Conservation (phyloP, 2,113 vertebrate genomes). For the Urocitellus parryii region DNA sequence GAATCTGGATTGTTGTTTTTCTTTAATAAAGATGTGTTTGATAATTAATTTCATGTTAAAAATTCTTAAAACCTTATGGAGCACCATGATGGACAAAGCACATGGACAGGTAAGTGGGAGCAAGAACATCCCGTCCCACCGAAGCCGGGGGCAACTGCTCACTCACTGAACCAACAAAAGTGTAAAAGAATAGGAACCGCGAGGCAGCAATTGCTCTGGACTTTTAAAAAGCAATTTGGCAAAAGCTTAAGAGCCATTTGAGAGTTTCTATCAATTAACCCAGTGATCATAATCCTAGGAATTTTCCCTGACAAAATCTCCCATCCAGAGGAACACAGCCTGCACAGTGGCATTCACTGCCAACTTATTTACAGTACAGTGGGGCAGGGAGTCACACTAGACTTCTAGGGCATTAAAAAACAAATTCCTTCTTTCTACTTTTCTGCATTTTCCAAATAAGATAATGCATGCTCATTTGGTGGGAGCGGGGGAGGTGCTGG, state of each 20-base stretch:
- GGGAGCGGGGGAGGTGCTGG: too few species aligned
- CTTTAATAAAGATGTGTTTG: neutral
- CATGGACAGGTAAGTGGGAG: neutral
- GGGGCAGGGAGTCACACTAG: accelerated
- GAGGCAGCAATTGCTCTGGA: neutral
- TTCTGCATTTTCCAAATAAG: neutral
- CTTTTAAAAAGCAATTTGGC: neutral
- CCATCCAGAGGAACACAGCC: neutral
- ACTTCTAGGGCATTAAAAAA: neutral
- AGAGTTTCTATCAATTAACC: neutral
- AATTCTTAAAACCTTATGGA: neutral
- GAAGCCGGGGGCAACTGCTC: neutral
- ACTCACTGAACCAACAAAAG: neutral
- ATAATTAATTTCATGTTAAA: constrained; percentile 36
- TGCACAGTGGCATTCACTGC: neutral
- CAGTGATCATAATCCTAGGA: neutral
- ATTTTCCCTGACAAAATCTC: neutral
- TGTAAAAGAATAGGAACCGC: accelerated
- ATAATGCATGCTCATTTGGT: neutral
- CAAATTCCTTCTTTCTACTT: neutral
- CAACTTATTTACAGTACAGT: neutral
- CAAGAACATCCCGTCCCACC: accelerated
- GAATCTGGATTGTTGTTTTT: neutral
- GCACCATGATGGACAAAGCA: neutral
- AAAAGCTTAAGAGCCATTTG: neutral